Evolutionary conservation across 2,113 vertebrate species (phyloP), one percentile per base, ranked within the genome.

Genomic region (Sceloporus tristichus): DNA sequence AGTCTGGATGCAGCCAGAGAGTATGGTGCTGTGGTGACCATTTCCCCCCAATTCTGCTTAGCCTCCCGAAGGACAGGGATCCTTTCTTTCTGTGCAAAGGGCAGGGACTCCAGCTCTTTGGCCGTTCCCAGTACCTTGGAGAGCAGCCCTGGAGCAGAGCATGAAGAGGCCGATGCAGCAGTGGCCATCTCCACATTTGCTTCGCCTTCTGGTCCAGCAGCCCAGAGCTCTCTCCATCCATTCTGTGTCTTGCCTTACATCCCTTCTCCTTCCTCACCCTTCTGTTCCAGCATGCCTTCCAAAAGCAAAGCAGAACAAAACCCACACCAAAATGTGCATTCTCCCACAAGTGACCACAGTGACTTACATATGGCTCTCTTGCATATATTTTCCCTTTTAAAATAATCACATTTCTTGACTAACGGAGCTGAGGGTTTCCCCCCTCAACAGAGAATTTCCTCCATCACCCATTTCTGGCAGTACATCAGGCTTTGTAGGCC

Each of bases 61-160:
- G 42, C 38, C 18, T 27, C 34, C 65, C 13, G 9, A 19, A 34
- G 29, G 48, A 27, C 4, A 81, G 34, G 23, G 19, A 14, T 21
- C 9, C 3, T 42, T 19, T 18, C 80, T 53, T 18, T 9, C 7
- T 9, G 25, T 1, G 62, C 9, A 1, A 1, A 10, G 34, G n/a
- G n/a, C 29, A 29, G 14, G 53, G 25, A 42, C 74, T 10, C 25
- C 23, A 21, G 38, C 34, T 10, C 21, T 40, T 25, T 3, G 11
- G 54, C 38, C 34, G 29, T 23, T 87, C 79, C 86, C 79, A 87
- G 86, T 56, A 87, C 86, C 86, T 53, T 87, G 86, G 86, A 87
- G 86, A 87, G 86, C 86, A 40, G 71, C 76, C 42, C 79, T 62
- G 21, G 9, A 34, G 40, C 56, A n/a, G 18, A 48, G 38, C 27